Evolutionary conservation across 2,113 vertebrate genomes (phyloP).

Genomic region (Neolamprologus devosi): DNA sequence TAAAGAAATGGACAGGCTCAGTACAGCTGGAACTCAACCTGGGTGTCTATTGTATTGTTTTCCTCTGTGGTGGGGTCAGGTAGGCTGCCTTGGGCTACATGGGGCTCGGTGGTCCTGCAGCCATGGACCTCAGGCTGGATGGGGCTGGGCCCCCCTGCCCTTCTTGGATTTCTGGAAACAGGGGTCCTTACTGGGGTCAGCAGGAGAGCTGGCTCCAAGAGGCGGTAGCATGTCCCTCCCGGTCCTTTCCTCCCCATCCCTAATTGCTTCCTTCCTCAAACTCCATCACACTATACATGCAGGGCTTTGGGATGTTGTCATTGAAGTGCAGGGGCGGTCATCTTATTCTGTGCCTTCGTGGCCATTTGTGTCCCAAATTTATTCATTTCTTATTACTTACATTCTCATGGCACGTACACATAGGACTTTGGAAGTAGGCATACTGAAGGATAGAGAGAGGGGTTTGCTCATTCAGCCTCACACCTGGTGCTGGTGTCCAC

Average conservation of each 20-base stretch:
- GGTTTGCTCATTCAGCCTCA: not conserved
- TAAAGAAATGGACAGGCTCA: no score
- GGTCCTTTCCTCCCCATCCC: not conserved
- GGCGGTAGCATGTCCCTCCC: not conserved
- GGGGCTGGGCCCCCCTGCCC: not conserved
- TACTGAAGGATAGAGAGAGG: not conserved
- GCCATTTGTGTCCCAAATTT: no score
- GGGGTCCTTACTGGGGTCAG: not conserved
- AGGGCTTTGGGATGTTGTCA: no score
- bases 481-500: not conserved
- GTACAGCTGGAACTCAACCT: no score
- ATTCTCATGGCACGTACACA: not conserved
- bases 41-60: no score
- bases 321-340: no score
- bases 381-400: not conserved
- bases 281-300: no score
- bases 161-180: not conserved
- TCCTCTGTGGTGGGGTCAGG: no score
- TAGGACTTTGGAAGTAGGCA: not conserved
- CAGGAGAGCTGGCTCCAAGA: not conserved
- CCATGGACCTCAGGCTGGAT: not conserved
- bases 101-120: not conserved
- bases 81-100: not conserved
- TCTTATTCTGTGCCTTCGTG: no score
- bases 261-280: not conserved